Percentiles rank a stretch among this genome's conserved stretches.
These are phyloP conservation scores for Nasalis larvatus DNA, from an alignment of 2,113 vertebrate genomes.

Conservation along the genomic window DNA sequence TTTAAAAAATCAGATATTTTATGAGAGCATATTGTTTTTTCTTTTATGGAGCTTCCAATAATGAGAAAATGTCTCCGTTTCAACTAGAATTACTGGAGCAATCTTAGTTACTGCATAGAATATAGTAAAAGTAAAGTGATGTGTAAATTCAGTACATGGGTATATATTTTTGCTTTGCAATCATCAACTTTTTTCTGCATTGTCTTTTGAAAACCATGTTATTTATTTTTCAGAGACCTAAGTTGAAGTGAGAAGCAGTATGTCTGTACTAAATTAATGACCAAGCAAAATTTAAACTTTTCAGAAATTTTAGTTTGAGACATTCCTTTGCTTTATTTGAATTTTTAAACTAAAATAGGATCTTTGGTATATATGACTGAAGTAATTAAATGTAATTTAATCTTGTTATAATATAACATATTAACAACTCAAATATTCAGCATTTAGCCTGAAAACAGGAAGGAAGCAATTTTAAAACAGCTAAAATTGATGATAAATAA, in stretches of 20 bases:
- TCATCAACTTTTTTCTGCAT: background rate
- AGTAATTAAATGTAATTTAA: conserved; percentile 1
- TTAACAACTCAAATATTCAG: background rate
- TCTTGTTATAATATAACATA: background rate
- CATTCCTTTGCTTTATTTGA: background rate
- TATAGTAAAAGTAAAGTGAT: background rate
- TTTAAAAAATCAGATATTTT: conserved; percentile 47
- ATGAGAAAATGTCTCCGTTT: background rate
- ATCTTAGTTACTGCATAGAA: background rate
- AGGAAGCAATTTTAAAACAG: background rate
- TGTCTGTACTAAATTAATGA: background rate
- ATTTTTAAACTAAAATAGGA: background rate
- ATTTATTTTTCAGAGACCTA: background rate
- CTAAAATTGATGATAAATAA: background rate
- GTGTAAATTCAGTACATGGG: background rate
- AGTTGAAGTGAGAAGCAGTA: background rate
- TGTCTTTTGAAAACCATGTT: background rate
- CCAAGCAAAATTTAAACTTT: background rate
- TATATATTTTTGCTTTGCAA: background rate
- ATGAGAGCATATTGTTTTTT: background rate
- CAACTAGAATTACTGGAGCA: background rate
- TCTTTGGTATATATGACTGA: background rate
- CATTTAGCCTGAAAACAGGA: background rate
- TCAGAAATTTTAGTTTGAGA: background rate
- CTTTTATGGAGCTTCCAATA: background rate